A percentile compares a stretch with the other conserved stretches of the same genome.
Evolutionary conservation across 2,888 invertebrate genomes (phyloP).

Genomic region (Dicyrtoma fusca): DNA sequence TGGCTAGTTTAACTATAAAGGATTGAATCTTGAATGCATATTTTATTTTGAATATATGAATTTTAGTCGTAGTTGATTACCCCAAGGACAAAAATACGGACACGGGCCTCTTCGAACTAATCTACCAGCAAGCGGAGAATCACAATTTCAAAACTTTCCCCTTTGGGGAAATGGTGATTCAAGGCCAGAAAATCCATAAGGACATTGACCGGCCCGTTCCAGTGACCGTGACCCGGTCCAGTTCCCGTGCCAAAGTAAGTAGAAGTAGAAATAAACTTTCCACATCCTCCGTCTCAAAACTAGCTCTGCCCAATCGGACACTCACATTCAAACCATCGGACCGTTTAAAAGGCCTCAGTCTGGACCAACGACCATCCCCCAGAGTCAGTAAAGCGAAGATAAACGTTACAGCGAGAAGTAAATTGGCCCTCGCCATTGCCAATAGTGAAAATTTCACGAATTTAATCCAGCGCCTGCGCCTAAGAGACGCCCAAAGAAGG

Average conservation of each 20-base stretch:
- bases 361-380: too few relatives aligned
- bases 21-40: too few relatives aligned
- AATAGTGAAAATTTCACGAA: conserved; percentile 46
- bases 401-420: neutral
- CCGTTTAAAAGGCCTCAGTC: too few relatives aligned
- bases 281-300: too few relatives aligned
- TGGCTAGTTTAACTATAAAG: too few relatives aligned
- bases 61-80: conserved; percentile 76
- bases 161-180: conserved; percentile 45
- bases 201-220: conserved; percentile 53
- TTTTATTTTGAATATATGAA: neutral
- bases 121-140: conserved; percentile 69
- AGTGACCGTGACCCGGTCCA: too few relatives aligned
- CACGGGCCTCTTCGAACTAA: conserved; percentile 79
- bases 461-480: conserved; percentile 46
- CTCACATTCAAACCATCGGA: too few relatives aligned
- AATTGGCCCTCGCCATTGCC: neutral
- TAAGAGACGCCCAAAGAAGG: conserved; percentile 30
- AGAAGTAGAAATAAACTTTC: too few relatives aligned
- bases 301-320: too few relatives aligned
- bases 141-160: conserved; percentile 37
- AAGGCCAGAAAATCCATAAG: conserved; percentile 47
- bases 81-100: conserved; percentile 72
- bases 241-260: too few relatives aligned
- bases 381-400: too few relatives aligned